Percentiles rank a stretch among this genome's conserved stretches.
Conservation (phyloP, 2,888 invertebrate genomes). For the Drosophila neutralis region DNA sequence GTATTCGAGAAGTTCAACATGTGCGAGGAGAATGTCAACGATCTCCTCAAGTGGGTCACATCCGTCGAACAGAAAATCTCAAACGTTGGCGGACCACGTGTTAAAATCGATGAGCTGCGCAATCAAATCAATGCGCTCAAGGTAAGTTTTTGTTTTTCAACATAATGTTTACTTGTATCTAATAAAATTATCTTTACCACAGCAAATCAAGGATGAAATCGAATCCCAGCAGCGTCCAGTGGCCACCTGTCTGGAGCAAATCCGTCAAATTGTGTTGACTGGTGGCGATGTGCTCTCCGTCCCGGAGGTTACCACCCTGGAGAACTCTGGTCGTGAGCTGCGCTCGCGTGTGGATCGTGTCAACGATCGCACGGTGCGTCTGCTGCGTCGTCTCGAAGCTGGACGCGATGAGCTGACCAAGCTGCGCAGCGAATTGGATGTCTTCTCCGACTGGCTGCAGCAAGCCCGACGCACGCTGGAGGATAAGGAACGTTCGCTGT, state of each 20-base stretch:
- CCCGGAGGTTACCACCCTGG: conserved; percentile 94
- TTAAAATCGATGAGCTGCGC: conserved; percentile 93
- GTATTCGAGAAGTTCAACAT: conserved; percentile 97
- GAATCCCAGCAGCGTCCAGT: conserved; percentile 94
- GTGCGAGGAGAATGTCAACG: conserved; percentile 94
- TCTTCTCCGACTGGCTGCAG: conserved; percentile 94
- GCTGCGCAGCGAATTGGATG: conserved; percentile 91
- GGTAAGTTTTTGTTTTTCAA: conserved; percentile 85
- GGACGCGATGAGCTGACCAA: conserved; percentile 95
- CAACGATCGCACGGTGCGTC: conserved; percentile 91
- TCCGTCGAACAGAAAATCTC: conserved; percentile 93
- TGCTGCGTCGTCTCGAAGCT: conserved; percentile 90
- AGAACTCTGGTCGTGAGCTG: conserved; percentile 93
- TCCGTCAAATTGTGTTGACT: conserved; percentile 94
- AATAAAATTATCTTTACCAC: conserved; percentile 26
- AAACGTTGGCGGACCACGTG: conserved; percentile 93
- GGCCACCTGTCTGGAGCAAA: conserved; percentile 94
- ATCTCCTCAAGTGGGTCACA: conserved; percentile 94
- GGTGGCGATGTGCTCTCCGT: conserved; percentile 96
- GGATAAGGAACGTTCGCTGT: conserved; percentile 93
- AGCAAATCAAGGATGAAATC: conserved; percentile 95
- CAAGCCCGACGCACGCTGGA: conserved; percentile 91
- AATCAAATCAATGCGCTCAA: conserved; percentile 96
- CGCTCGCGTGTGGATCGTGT: conserved; percentile 93
- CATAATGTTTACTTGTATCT: not conserved